phyloP scores from a whole-genome alignment of 2,888 invertebrate species.

The Scaptomyza flava region DNA sequence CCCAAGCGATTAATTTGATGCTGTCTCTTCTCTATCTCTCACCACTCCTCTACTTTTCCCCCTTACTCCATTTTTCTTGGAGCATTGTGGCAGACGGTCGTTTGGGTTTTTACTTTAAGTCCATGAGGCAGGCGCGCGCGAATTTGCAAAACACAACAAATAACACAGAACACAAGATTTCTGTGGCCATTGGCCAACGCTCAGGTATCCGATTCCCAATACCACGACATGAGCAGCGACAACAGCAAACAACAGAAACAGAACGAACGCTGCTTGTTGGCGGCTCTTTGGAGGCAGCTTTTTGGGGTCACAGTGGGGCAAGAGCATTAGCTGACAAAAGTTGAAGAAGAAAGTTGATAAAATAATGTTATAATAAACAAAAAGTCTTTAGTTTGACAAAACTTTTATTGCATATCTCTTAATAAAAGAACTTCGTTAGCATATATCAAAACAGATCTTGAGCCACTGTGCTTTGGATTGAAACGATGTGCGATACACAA shows the following conservation, averaged over 20 bases:
- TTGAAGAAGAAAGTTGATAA: not conserved
- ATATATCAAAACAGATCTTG: not conserved
- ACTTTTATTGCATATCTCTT: too few relatives aligned
- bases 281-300: constrained; percentile 18
- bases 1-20: constrained; percentile 55
- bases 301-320: constrained; percentile 39
- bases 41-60: not conserved
- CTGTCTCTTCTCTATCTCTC: constrained; percentile 18
- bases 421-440: too few relatives aligned
- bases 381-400: too few relatives aligned
- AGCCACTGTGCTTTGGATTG: constrained; percentile 53
- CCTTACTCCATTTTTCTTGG: not conserved
- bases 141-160: constrained; percentile 31
- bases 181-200: constrained; percentile 70
- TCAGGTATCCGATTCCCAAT: constrained; percentile 73
- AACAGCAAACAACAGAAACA: constrained; percentile 39
- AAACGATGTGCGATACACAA: constrained; percentile 61
- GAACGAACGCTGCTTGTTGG: constrained; percentile 18
- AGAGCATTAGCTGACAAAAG: not conserved
- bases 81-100: constrained; percentile 5
- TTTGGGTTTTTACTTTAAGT: constrained; percentile 1
- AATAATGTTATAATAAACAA: too few relatives aligned
- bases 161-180: constrained; percentile 43
- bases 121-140: constrained; percentile 54
- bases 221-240: constrained; percentile 65